phyloP scores from a whole-genome alignment of 2,113 vertebrate species.

The Ptilorrhoa leucosticta region DNA sequence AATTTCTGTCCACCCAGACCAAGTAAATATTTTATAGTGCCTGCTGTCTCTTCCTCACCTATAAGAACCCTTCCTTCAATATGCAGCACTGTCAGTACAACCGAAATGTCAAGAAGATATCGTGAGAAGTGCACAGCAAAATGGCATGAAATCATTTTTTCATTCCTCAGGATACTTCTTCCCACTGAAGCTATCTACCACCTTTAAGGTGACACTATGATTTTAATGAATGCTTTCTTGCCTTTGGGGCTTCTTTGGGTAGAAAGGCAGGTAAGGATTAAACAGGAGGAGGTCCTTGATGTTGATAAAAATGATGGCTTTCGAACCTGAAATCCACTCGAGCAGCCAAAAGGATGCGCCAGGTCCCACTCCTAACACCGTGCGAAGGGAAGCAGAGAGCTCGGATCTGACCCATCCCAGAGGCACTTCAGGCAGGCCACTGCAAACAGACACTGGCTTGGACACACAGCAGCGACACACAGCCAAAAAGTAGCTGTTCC shows the following conservation, averaged over 20 bases:
- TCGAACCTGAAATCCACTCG: not conserved
- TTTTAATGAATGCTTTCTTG: not conserved
- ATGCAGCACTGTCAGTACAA: not conserved
- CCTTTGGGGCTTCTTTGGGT: not conserved
- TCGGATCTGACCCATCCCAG: not conserved
- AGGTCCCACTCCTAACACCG: not conserved
- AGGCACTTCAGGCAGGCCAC: not conserved
- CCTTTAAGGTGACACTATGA: not conserved
- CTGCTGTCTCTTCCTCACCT: not conserved
- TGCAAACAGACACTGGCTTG: not conserved
- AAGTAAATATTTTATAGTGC: not conserved
- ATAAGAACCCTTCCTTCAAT: not conserved
- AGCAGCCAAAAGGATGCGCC: not conserved
- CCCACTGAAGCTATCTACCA: not conserved
- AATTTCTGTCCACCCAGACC: not conserved
- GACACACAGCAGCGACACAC: not conserved
- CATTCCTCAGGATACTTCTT: not conserved
- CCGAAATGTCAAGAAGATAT: not conserved
- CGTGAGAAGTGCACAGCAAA: not conserved
- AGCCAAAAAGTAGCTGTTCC: not conserved
- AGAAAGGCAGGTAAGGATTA: not conserved
- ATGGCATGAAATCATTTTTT: not conserved
- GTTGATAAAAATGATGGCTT: not conserved
- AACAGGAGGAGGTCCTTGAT: not conserved
- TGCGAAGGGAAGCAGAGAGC: fast-evolving